A percentile compares a stretch with the other conserved stretches of the same genome.
phyloP scores from a whole-genome alignment of 2,888 invertebrate genomes.

The Phalangium opilio region DNA sequence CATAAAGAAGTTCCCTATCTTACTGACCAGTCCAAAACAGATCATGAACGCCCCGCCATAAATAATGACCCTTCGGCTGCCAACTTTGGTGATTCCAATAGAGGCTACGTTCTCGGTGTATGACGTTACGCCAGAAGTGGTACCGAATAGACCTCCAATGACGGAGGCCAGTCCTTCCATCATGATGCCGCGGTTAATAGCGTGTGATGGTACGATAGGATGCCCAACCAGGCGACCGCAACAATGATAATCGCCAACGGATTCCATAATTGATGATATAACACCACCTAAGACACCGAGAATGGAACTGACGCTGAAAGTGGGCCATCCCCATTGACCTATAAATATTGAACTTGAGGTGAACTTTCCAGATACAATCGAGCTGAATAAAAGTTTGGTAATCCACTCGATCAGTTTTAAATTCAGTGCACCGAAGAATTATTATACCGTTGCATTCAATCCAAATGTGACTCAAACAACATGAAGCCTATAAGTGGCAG shows the following conservation, averaged over 20 bases:
- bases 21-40: conserved; percentile 31
- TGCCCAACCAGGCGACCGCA: conserved; percentile 44
- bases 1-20: conserved; percentile 23
- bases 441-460: no score
- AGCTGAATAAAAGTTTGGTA: no score
- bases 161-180: conserved; percentile 35
- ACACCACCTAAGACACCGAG: conserved; percentile 63
- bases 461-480: no score
- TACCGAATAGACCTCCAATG: conserved; percentile 34
- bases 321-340: conserved; percentile 55
- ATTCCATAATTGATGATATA: conserved; percentile 61
- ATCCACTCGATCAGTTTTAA: no score
- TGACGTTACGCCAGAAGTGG: conserved; percentile 35
- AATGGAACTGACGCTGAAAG: conserved; percentile 50
- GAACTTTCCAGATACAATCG: no score
- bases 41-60: conserved; percentile 11
- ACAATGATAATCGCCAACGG: conserved; percentile 76
- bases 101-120: conserved; percentile 36
- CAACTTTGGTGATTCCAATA: conserved; percentile 19
- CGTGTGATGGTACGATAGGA: conserved; percentile 35
- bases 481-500: no score
- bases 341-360: no score
- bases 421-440: no score
- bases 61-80: conserved; percentile 12
- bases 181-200: conserved; percentile 35